A percentile compares a stretch with the other conserved stretches of the same genome.
Conservation (phyloP, 2,888 invertebrate genomes). For the Alcis repandata region DNA sequence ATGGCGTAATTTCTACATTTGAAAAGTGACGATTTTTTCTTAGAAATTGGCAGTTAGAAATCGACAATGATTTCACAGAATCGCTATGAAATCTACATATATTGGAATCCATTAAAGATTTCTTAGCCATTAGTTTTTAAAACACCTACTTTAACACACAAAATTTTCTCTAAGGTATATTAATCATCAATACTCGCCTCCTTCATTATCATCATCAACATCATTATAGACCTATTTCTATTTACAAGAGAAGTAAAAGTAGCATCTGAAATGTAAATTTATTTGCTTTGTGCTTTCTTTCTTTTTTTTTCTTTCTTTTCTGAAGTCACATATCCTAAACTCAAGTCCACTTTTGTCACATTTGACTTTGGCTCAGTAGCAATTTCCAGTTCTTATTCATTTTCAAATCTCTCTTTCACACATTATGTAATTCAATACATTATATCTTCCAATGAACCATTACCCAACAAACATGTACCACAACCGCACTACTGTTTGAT, state of each 20-base stretch:
- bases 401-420: neutral
- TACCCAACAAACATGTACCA: constrained; percentile 11
- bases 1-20: constrained; percentile 22
- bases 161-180: too few relatives aligned
- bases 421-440: constrained; percentile 8
- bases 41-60: constrained; percentile 4
- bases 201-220: too few relatives aligned
- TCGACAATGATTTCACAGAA: neutral
- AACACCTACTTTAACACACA: too few relatives aligned
- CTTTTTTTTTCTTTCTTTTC: too few relatives aligned
- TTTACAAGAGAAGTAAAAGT: too few relatives aligned
- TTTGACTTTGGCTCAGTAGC: too few relatives aligned
- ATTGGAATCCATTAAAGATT: neutral
- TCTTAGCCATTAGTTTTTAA: neutral
- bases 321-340: too few relatives aligned
- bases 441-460: constrained; percentile 14
- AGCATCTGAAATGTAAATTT: too few relatives aligned
- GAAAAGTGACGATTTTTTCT: constrained; percentile 13
- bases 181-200: too few relatives aligned
- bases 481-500: constrained; percentile 31
- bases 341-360: too few relatives aligned
- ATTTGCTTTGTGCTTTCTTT: too few relatives aligned
- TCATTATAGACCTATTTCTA: too few relatives aligned
- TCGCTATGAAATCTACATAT: neutral
- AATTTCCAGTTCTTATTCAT: neutral